These are phyloP conservation scores for Cylindroiulus punctatus DNA, from an alignment of 2,888 invertebrate genomes.

Conservation along the genomic window DNA sequence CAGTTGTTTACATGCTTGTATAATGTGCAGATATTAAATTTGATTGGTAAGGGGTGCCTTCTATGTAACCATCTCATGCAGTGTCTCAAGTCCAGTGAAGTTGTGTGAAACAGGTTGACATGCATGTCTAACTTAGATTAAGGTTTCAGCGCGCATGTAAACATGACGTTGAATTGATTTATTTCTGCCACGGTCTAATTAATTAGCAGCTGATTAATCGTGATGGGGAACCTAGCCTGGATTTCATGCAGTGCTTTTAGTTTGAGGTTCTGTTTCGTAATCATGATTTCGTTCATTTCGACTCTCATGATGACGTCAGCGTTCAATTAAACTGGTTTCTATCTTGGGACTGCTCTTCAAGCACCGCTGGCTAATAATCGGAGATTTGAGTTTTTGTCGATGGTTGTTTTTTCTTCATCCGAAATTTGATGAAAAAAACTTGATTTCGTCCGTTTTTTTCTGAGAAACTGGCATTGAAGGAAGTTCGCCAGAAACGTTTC, in stretches of 20 bases:
- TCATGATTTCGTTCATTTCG: conserved; percentile 17
- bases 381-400: neutral
- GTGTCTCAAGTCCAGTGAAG: no score
- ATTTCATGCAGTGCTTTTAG: neutral
- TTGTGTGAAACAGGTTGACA: no score
- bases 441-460: conserved; percentile 12
- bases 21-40: no score
- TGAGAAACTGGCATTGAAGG: neutral
- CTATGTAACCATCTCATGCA: no score
- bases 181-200: neutral
- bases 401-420: neutral
- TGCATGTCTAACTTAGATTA: no score
- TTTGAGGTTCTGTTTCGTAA: neutral
- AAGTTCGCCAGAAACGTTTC: neutral
- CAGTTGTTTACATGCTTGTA: no score
- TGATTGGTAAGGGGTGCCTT: no score
- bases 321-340: conserved; percentile 27
- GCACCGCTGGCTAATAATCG: neutral
- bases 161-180: neutral
- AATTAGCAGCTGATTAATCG: neutral
- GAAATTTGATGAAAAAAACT: conserved; percentile 3
- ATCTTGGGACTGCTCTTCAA: conserved; percentile 3
- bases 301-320: neutral
- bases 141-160: no score
- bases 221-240: neutral